A percentile compares a stretch with the other conserved stretches of the same genome.
Evolutionary conservation across 2,797 vertebrate species (phyloP).

Genomic region (Molossus molossus): DNA sequence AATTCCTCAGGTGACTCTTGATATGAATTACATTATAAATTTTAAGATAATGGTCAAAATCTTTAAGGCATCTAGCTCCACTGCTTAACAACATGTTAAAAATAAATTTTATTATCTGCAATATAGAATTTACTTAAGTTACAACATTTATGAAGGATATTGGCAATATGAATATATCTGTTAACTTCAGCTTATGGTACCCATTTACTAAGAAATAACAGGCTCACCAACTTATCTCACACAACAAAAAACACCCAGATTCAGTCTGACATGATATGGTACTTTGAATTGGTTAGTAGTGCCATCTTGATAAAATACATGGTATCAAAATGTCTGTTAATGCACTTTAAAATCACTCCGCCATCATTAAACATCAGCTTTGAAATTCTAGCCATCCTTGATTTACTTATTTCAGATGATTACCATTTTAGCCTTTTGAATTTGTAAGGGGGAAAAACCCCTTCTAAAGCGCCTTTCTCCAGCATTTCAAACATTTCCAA

Average conservation of each 20-base stretch:
- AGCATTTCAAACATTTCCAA: slow-evolving; percentile 41
- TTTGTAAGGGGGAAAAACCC: not conserved
- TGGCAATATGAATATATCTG: slow-evolving; percentile 32
- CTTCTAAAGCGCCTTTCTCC: not conserved
- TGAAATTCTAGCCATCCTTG: slow-evolving; percentile 14
- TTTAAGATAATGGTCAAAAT: slow-evolving; percentile 61
- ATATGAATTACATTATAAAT: not conserved
- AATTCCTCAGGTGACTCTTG: slow-evolving; percentile 56
- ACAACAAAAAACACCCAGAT: not conserved
- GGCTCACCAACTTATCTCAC: slow-evolving; percentile 31
- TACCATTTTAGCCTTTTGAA: slow-evolving; percentile 47
- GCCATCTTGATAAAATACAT: not conserved
- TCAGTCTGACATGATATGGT: not conserved
- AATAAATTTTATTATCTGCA: not conserved
- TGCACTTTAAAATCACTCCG: slow-evolving; percentile 39
- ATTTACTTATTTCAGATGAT: slow-evolving; percentile 56
- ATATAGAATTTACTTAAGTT: not conserved
- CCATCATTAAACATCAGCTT: slow-evolving; percentile 3
- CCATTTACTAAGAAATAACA: not conserved
- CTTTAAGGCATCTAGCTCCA: not conserved
- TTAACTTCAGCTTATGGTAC: slow-evolving; percentile 46
- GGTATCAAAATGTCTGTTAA: not conserved
- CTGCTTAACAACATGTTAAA: not conserved
- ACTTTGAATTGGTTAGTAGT: not conserved
- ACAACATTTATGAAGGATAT: slow-evolving; percentile 29